A percentile compares a stretch with the other conserved stretches of the same genome.
phyloP scores from a whole-genome alignment of 2,113 vertebrate species.

The Chaetodon trifascialis region DNA sequence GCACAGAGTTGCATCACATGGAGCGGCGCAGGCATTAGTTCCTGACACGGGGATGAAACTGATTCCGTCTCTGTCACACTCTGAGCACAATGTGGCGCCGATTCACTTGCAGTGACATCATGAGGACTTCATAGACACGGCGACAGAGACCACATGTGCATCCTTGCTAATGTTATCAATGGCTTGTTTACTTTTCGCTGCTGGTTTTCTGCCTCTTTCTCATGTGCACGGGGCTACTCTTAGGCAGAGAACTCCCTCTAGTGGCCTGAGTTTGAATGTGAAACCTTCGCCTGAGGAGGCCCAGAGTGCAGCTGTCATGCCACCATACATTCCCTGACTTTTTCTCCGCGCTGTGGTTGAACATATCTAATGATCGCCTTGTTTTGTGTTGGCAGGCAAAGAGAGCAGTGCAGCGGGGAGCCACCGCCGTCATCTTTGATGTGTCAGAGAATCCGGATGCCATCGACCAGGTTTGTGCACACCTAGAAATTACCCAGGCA shows the following conservation, averaged over 20 bases:
- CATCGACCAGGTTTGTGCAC: slow-evolving; percentile 93
- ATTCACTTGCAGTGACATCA: slow-evolving; percentile 34
- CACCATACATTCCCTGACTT: not conserved
- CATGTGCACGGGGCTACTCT: slow-evolving; percentile 14
- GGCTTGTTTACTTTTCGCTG: slow-evolving; percentile 41
- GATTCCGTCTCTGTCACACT: not conserved
- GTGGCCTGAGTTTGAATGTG: slow-evolving; percentile 57
- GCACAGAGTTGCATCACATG: slow-evolving; percentile 29
- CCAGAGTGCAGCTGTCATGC: not conserved
- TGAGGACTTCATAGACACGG: slow-evolving; percentile 7
- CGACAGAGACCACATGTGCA: slow-evolving; percentile 35
- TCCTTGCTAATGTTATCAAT: slow-evolving; percentile 28
- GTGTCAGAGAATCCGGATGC: slow-evolving; percentile 99
- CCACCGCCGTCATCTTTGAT: slow-evolving; percentile 98
- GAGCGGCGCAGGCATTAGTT: not conserved
- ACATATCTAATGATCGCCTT: slow-evolving; percentile 13
- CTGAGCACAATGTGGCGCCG: not conserved
- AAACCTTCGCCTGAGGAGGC: not conserved
- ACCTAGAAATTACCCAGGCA: slow-evolving; percentile 16
- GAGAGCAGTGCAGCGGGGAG: slow-evolving; percentile 96
- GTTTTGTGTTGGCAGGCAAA: slow-evolving; percentile 88
- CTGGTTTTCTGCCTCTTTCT: not conserved
- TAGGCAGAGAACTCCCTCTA: slow-evolving; percentile 73
- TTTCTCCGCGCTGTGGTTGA: not conserved
- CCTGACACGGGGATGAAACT: not conserved